Conservation (phyloP, 2,888 invertebrate genomes). For the Glyphotaelius pellucidus region DNA sequence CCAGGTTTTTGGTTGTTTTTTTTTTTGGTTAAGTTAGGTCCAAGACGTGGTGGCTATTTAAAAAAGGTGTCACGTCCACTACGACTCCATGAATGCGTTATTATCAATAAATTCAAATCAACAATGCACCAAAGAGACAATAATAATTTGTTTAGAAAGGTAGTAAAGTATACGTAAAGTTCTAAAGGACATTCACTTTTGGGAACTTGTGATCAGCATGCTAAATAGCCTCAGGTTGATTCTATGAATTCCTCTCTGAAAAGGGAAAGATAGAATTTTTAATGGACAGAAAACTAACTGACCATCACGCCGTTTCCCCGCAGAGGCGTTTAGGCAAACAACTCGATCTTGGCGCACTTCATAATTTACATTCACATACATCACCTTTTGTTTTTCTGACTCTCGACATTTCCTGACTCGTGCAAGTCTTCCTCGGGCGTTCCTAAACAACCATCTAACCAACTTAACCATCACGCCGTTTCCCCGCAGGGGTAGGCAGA, state of each 20-base stretch:
- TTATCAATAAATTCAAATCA: slow-evolving; percentile 28
- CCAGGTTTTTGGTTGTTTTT: neutral
- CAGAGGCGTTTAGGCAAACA: too few species aligned
- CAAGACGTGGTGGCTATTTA: neutral
- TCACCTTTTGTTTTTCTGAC: too few species aligned
- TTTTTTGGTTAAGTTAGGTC: neutral
- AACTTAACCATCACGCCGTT: too few species aligned
- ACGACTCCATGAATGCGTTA: neutral
- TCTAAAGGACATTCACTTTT: neutral
- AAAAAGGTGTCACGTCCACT: slow-evolving; percentile 2
- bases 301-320: too few species aligned
- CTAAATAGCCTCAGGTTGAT: neutral
- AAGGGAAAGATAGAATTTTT: neutral
- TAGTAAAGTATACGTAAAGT: neutral
- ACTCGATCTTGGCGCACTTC: too few species aligned
- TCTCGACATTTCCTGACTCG: too few species aligned
- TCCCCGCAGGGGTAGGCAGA: too few species aligned
- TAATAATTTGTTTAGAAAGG: slow-evolving; percentile 23
- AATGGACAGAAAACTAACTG: neutral
- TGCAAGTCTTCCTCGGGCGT: too few species aligned
- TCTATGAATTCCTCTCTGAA: neutral
- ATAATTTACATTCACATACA: too few species aligned
- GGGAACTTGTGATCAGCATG: neutral
- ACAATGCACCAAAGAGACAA: slow-evolving; percentile 21
- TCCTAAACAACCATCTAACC: too few species aligned